Conservation (phyloP, 2,113 vertebrate genomes). For the Plotosus lineatus region DNA sequence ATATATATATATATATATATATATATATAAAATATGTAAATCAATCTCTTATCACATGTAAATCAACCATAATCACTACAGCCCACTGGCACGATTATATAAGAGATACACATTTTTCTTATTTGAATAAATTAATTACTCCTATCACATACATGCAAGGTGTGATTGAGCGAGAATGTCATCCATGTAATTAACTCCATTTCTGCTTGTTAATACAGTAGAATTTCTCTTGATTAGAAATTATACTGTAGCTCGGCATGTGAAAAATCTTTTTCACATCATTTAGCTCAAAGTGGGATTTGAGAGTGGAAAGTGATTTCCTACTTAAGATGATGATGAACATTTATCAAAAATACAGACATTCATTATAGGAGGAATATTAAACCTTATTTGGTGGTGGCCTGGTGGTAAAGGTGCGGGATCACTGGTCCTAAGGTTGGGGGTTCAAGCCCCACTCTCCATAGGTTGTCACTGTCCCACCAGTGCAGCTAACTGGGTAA, state of each 20-base stretch:
- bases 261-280: slow-evolving; percentile 40
- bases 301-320: slow-evolving; percentile 29
- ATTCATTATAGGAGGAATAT: not conserved
- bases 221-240: slow-evolving; percentile 27
- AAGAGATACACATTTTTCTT: not conserved
- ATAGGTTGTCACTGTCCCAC: no score
- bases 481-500: no score
- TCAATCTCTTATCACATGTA: not conserved
- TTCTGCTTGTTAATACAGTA: slow-evolving; percentile 37
- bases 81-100: no score
- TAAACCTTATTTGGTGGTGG: not conserved
- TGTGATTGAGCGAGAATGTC: slow-evolving; percentile 16
- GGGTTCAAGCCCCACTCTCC: no score
- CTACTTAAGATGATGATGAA: slow-evolving; percentile 34
- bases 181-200: slow-evolving; percentile 47
- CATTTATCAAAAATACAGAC: slow-evolving; percentile 16
- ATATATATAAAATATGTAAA: no score
- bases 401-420: no score
- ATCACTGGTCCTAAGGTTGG: no score
- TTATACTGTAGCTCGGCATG: slow-evolving; percentile 29
- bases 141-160: slow-evolving; percentile 1
- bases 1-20: no score
- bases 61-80: not conserved
- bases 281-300: slow-evolving; percentile 28
- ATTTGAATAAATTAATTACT: not conserved